Evolutionary conservation across 35 echinoderm and acorn worm genomes (phyloP), one percentile per base, ranked within the genome.

Genomic region (Apostichopus japonicus): DNA sequence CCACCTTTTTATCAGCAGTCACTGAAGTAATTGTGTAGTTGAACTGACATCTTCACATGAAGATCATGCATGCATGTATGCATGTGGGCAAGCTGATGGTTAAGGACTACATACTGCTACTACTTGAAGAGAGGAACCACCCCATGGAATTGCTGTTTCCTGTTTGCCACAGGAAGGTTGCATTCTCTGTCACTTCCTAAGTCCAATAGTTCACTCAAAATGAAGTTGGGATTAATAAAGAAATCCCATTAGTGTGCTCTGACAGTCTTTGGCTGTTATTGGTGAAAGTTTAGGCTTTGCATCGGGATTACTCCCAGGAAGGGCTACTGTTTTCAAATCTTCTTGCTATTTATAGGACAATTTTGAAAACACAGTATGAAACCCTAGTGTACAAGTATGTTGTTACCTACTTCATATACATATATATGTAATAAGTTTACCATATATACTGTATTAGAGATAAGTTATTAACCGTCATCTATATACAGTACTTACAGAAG

Each of bases 141-240:
- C 53, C 13, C 21, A 58, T 84, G 81, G 81, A 84, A 84, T 84
- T 84, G 81, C 81, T 58, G 81, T 84, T 84, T 84, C 81, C 81
- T 84, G 81, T 84, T 84, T 84, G 53, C 81, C 54, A 58, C 81
- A 84, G 80, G 80, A 84, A 84, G 55, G 81, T 59, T 19, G 53
- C 54, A 84, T 55, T 56, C 53, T 54, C 55, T 84, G 81, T 84
- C 33, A 84, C 81, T 84, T 84, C 81, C 81, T 58, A 84, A 58
- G 81, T 75, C 71, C 71, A 75, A 75, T 75, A 75, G 71, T 75
- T 75, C 71, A 75, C 71, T 23, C 22, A 19, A 75, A 24, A 75
- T 75, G 71, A 75, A 75, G 71, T 23, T 75, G 71, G 71, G 71
- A 75, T 75, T 75, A 75, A 75, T 75, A 75, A 75, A 75, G 71